A percentile compares a stretch with the other conserved stretches of the same genome.
Evolutionary conservation across 2,113 vertebrate species (phyloP).

Genomic region (Hippopotamus amphibius): DNA sequence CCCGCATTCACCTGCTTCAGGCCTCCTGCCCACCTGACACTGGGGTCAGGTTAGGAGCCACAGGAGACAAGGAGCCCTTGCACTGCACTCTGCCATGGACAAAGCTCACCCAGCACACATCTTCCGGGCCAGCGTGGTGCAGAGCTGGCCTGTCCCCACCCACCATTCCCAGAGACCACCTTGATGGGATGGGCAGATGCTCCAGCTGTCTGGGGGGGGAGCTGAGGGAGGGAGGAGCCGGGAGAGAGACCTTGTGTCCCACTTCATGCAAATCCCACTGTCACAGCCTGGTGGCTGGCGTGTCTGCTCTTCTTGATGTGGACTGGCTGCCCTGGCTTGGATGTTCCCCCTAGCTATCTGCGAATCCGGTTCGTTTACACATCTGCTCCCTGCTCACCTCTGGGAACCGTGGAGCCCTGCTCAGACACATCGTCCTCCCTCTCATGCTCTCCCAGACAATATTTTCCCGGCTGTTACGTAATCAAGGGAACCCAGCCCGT

Average conservation of each 20-base stretch:
- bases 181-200: background rate
- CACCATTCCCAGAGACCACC: background rate
- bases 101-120: background rate
- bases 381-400: background rate
- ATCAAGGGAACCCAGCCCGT: background rate
- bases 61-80: background rate
- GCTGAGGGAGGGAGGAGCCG: background rate
- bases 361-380: background rate
- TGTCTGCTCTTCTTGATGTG: rapidly evolving
- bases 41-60: background rate
- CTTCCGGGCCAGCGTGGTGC: background rate
- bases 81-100: background rate
- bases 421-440: background rate
- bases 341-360: background rate
- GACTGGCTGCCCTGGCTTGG: background rate
- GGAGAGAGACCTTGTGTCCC: background rate
- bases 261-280: background rate
- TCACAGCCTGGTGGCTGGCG: background rate
- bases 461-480: background rate
- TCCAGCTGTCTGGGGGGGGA: background rate
- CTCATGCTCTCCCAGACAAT: background rate
- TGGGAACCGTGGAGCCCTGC: background rate
- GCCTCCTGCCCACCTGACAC: background rate
- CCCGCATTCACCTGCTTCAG: background rate
- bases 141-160: background rate